Evolutionary conservation across 1,140 invertebrate genomes (phyloP), one percentile per base, ranked within the genome.

Genomic region (Dinoponera quadriceps): DNA sequence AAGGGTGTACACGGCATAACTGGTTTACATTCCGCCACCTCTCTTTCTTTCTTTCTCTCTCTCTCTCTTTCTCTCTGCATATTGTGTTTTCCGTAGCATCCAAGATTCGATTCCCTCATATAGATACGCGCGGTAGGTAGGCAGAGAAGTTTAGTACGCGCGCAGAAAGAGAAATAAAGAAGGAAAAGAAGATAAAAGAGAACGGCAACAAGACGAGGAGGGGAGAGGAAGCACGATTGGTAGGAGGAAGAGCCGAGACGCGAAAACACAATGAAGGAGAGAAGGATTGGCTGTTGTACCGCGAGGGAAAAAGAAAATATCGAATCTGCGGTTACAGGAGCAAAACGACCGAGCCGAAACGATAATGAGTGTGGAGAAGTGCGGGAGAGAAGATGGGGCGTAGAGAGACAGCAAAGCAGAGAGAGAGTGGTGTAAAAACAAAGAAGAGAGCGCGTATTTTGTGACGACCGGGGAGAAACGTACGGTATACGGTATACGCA

Each of bases 1-100:
- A 85, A 90, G 92, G 91, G 91, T 90, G 86, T 85, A 83, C 65
- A 63, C 80, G 82, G 82, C 84, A 86, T 91, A 92, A 93, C 92
- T 92, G 88, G 92, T 93, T 93, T 93, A 92, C 93, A 93, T 91
- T 90, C 89, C 88, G 84, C 88, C 84, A 87, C 71, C 73, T 89
- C 87, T 87, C 27, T 29, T 14, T 83, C n/a, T 29, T 33, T 66
- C 68, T 62, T 18, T 62, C 57, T 59, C 48, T 71, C 65, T 29
- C 51, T 44, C 16, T 20, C 51, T 22, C 55, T 13, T 3, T 7
- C 54, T 13, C 73, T 25, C 60, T 20, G 1, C 44, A 55, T 49
- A 84, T 82, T 85, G 84, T 89, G 81, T 86, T 91, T 91, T 82
- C 74, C 84, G 49, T 82, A 86, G 81, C 68, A 33, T 44, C 63